Conservation (phyloP, 2,113 vertebrate species). For the Arothron firmamentum region DNA sequence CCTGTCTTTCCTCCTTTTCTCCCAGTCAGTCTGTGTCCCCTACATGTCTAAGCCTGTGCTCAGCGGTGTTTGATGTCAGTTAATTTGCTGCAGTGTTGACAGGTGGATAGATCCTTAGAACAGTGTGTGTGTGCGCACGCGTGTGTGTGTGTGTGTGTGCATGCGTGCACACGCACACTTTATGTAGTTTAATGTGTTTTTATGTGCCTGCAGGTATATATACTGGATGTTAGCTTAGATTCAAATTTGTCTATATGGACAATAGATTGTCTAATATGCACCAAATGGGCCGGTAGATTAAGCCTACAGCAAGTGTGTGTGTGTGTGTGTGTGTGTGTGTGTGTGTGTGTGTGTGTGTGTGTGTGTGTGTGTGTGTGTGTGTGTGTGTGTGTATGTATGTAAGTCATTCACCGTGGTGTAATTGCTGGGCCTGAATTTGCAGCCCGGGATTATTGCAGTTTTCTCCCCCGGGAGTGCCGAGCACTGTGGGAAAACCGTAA, state of each 20-base stretch:
- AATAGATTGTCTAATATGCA: too few relatives aligned
- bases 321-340: conserved; percentile 15
- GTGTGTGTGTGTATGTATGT: conserved; percentile 26
- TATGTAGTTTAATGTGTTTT: conserved; percentile 29
- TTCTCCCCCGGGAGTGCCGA: conserved; percentile 68
- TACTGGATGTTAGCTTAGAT: conserved; percentile 8
- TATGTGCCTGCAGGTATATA: conserved; percentile 20
- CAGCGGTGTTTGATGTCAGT: conserved; percentile 80
- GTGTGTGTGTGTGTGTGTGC: conserved; percentile 36
- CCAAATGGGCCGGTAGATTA: conserved; percentile 10
- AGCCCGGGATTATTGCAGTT: conserved; percentile 74
- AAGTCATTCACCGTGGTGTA: conserved; percentile 58
- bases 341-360: conserved; percentile 23
- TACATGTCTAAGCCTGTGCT: conserved; percentile 79
- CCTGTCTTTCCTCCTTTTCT: conserved; percentile 35
- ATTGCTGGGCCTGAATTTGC: conserved; percentile 68
- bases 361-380: conserved; percentile 18
- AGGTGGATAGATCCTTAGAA: conserved; percentile 67
- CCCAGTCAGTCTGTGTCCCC: conserved; percentile 67
- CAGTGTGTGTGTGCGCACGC: conserved; percentile 37
- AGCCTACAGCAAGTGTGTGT: conserved; percentile 4
- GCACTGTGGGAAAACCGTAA: conserved; percentile 72
- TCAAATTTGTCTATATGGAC: too few relatives aligned
- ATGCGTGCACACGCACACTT: conserved; percentile 27
- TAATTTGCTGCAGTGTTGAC: conserved; percentile 80